These are phyloP conservation scores for Megalops atlanticus DNA, from an alignment of 2,113 vertebrate species.

Conservation along the genomic window DNA sequence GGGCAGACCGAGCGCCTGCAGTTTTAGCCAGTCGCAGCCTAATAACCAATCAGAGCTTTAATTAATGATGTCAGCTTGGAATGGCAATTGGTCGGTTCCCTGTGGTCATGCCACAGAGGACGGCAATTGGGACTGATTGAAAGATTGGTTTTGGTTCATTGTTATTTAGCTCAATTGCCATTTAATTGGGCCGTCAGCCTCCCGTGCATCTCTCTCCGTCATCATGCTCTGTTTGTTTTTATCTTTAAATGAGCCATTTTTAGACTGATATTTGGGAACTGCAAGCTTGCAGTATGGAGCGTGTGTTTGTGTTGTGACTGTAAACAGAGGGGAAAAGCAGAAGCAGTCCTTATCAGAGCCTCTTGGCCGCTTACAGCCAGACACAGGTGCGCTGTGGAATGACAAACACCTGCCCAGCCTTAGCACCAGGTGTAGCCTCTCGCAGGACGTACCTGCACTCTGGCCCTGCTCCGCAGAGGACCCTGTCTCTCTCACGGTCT, in stretches of 20 bases:
- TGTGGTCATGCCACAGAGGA: slow-evolving; percentile 55
- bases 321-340: not conserved
- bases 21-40: slow-evolving; percentile 61
- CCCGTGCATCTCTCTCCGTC: slow-evolving; percentile 28
- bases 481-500: too few relatives aligned
- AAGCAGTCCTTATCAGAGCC: too few relatives aligned
- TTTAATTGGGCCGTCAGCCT: slow-evolving; percentile 46
- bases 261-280: too few relatives aligned
- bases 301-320: not conserved
- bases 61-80: slow-evolving; percentile 66
- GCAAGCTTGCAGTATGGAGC: not conserved
- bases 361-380: too few relatives aligned
- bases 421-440: slow-evolving; percentile 30
- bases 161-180: too few relatives aligned
- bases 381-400: slow-evolving; percentile 42
- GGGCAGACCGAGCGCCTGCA: slow-evolving; percentile 53
- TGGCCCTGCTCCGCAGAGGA: too few relatives aligned
- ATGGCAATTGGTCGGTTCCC: slow-evolving; percentile 65
- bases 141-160: too few relatives aligned
- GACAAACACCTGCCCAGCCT: slow-evolving; percentile 54
- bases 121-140: slow-evolving; percentile 62
- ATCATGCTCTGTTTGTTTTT: too few relatives aligned
- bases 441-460: not conserved
- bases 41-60: slow-evolving; percentile 68
- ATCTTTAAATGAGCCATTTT: too few relatives aligned